These are phyloP conservation scores for Girardinus metallicus DNA, from an alignment of 2,797 vertebrate genomes.

Conservation along the genomic window DNA sequence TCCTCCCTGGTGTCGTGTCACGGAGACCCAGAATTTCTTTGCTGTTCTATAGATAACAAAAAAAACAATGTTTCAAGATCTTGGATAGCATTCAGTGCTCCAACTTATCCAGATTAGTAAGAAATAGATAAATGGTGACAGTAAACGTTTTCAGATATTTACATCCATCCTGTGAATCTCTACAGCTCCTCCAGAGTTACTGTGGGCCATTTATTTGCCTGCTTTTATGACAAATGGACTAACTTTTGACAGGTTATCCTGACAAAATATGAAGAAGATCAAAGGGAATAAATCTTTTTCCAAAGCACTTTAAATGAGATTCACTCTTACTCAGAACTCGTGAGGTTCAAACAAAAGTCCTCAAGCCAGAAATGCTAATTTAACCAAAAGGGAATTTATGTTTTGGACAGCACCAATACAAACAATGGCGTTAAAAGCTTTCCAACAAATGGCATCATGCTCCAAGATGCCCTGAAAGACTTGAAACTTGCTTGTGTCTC, in stretches of 20 bases:
- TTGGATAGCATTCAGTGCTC: not conserved
- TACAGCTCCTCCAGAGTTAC: not conserved
- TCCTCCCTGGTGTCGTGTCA: slow-evolving; percentile 17
- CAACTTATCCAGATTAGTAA: not conserved
- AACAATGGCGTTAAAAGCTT: slow-evolving; percentile 22
- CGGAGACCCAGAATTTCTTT: not conserved
- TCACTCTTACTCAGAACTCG: slow-evolving; percentile 54
- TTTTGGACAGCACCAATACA: slow-evolving; percentile 10
- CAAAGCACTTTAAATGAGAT: not conserved
- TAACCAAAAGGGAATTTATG: slow-evolving; percentile 4
- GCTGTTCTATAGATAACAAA: not conserved
- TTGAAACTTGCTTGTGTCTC: slow-evolving; percentile 21
- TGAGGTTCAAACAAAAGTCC: slow-evolving; percentile 56
- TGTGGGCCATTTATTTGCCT: not conserved
- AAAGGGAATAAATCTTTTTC: not conserved
- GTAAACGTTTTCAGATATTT: not conserved
- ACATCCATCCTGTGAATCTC: not conserved
- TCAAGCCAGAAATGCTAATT: not conserved
- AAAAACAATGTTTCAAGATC: not conserved
- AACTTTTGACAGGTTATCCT: not conserved
- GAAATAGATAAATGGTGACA: slow-evolving; percentile 22
- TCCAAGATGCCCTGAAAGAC: slow-evolving; percentile 9
- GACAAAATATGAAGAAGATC: not conserved
- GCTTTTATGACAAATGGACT: too few relatives aligned
- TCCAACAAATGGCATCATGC: slow-evolving; percentile 31